Conservation (phyloP, 2,797 vertebrate species). For the Tarsius wallacei region DNA sequence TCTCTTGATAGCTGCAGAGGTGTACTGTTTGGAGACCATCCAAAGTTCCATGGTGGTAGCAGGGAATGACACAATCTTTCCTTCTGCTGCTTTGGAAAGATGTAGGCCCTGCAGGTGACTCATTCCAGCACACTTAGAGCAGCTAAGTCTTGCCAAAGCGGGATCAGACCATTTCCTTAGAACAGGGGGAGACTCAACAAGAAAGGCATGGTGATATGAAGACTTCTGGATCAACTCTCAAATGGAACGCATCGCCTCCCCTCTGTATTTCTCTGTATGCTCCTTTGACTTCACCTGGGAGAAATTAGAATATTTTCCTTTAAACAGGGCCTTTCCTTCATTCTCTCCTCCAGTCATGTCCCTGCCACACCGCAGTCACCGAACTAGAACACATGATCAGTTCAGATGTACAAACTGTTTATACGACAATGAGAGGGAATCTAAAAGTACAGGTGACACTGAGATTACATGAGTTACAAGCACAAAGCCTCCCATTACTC, state of each 20-base stretch:
- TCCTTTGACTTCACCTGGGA: neutral
- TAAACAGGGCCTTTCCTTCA: neutral
- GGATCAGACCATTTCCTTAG: neutral
- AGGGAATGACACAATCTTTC: neutral
- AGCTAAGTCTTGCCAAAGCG: neutral
- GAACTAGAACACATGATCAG: neutral
- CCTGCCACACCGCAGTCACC: neutral
- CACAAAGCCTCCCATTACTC: constrained; percentile 57
- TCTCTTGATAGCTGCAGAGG: neutral
- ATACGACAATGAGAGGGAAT: neutral
- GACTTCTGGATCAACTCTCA: neutral
- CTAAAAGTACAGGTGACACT: constrained; percentile 22
- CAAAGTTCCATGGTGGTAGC: neutral
- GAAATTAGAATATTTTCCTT: neutral
- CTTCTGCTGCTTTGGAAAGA: neutral
- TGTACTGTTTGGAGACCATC: neutral
- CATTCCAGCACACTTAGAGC: neutral
- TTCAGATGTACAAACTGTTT: constrained; percentile 51
- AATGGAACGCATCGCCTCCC: neutral
- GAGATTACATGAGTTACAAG: constrained; percentile 45
- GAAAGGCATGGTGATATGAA: neutral
- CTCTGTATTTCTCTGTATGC: neutral
- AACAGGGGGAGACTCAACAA: neutral
- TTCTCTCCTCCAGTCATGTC: neutral
- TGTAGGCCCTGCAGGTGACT: neutral